Evolutionary conservation across 2,888 invertebrate genomes (phyloP), one percentile per base, ranked within the genome.

Genomic region (Agriopis leucophaearia): DNA sequence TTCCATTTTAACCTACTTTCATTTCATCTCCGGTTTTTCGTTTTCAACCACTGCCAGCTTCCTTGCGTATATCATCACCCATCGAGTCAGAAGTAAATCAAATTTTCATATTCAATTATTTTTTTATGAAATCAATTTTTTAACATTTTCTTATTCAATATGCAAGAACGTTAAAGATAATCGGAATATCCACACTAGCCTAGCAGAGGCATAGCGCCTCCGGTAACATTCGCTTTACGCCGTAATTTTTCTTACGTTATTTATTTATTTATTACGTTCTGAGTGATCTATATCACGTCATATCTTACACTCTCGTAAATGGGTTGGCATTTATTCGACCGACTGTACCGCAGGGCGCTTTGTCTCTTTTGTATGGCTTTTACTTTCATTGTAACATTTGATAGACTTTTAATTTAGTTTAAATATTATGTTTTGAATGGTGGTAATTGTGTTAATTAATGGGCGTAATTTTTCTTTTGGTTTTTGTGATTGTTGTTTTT

Each of bases 221-320:
- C 88, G 91, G 93, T 92, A 86, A 92, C 92, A 91, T 92, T 94
- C 94, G 93, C 88, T 93, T 94, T 93, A 91, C 91, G 92, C 89
- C 89, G 94, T 93, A 93, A 94, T 94, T 93, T 93, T 94, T 93
- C 94, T 92, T 93, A 88, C 87, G 92, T 93, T 94, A 93, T 93
- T 94, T 94, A 94, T 94, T 93, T 94, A 94, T 94, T 93, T 94
- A 94, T 94, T 92, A 91, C 91, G 83, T 78, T 88, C 88, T 92
- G 92, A 93, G 93, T 93, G 94, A 94, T 94, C 92, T 92, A 94
- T 92, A 91, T 91, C 88, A 92, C 89, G 92, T 93, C 94, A 94
- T 93, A 93, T 92, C 93, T 93, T 92, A 92, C 92, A 92, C 92
- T 92, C 91, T 92, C 91, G 93, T 92, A 92, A 93, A 93, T 92